A percentile compares a stretch with the other conserved stretches of the same genome.
These are phyloP conservation scores for Nudaria mundana DNA, from an alignment of 2,888 invertebrate genomes.

Conservation along the genomic window DNA sequence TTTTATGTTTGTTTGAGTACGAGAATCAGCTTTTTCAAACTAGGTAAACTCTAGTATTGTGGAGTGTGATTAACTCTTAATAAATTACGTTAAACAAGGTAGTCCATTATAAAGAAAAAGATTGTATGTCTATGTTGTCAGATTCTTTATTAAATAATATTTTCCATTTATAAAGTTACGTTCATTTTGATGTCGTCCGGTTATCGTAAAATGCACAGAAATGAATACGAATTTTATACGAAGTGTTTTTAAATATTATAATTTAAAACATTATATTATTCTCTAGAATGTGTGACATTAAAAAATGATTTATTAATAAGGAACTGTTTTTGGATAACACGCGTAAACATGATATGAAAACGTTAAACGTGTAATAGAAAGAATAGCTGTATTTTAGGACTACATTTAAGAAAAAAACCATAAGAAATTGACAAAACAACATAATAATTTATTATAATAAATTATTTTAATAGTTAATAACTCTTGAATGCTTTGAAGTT, in stretches of 20 bases:
- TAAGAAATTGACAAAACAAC: too few relatives aligned
- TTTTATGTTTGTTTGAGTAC: too few relatives aligned
- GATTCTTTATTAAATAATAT: conserved; percentile 8
- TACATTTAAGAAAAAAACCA: too few relatives aligned
- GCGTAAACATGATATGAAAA: conserved; percentile 2
- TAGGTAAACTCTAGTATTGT: too few relatives aligned
- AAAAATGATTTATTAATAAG: conserved; percentile 23
- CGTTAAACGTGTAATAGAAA: conserved; percentile 8
- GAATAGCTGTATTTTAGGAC: conserved; percentile 15
- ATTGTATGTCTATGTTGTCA: conserved; percentile 14
- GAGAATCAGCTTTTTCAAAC: too few relatives aligned
- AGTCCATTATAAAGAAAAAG: conserved; percentile 4
- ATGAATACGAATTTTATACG: conserved; percentile 24
- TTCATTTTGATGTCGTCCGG: conserved; percentile 27
- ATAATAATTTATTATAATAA: conserved; percentile 8
- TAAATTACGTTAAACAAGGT: too few relatives aligned
- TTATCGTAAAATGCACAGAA: conserved; percentile 26
- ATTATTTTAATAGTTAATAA: conserved; percentile 9
- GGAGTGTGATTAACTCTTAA: too few relatives aligned
- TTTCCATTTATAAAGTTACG: conserved; percentile 14
- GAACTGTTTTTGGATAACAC: conserved; percentile 20
- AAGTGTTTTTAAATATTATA: conserved; percentile 20
- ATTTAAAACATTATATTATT: conserved; percentile 10
- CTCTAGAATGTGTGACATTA: conserved; percentile 17
- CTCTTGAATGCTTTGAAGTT: conserved; percentile 2